Evolutionary conservation across 2,113 vertebrate genomes (phyloP), one percentile per base, ranked within the genome.

Genomic region (Odocoileus virginianus): DNA sequence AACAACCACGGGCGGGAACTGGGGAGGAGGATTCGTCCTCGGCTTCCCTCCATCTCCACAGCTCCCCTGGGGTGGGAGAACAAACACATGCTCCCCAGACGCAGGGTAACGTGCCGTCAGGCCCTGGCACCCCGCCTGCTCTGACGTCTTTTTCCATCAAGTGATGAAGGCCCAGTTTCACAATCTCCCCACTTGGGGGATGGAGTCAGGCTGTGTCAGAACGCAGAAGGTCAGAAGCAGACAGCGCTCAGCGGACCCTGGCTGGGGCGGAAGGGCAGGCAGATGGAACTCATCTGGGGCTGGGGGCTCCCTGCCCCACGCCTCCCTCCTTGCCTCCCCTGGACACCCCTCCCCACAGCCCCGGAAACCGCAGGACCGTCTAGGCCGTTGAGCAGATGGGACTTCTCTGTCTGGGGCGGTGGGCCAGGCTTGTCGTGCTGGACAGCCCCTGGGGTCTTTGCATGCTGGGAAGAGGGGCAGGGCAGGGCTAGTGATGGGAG

Each of bases 31-130:
- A 0, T 0, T 33, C 0, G 0, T 13, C 57, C 45, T 60, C 17
- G 0, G 57, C 19, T 12, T 15, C 52, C 6, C 7, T 25, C 43
- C 3, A 0, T 6, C 54, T n/a, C 30, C 7, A 0, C 28, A 1
- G 6, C 33, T 25, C 57, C 10, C 12, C 28, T 1, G 1, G 25
- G 27, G 23, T 21, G 14, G 6, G 11, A 3, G 57, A 67, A 21
- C 67, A 28, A 28, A 2, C 25, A 5, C 6, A 28, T 19, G 4
- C 36, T 23, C 81, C 15, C 25, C 12, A 13, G 45, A 36, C 0
- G 0, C 13, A 0, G 19, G 2, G 50, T 9, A 6, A 54, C 57
- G 0, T 0, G 13, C 8, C 2, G 0, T 27, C 0, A 28, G 45
- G 54, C 27, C 4, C 1, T 15, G 27, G 64, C 50, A 6, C 36